Base-by-base conservation (phyloP, 2,113 vertebrate genomes). In the Gambusia affinis region DNA sequence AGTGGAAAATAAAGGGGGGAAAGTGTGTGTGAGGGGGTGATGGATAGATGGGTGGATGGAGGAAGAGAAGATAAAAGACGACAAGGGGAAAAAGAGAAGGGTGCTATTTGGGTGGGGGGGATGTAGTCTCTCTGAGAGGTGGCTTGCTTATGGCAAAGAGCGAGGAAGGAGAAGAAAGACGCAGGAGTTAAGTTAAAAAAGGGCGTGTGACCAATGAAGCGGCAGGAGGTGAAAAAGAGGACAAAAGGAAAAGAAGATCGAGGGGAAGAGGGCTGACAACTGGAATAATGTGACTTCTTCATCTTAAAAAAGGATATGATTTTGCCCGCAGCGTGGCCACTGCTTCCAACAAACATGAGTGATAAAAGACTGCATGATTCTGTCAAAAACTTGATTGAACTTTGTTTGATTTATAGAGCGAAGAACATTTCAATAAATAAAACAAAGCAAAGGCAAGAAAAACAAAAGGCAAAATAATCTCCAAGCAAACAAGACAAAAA, bases 1-100 rank as follows among this genome's bases (percentile, higher is more conserved):
- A 94, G 89, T 78, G 83, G 73, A 83, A 77, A 85, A 82, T 75
- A 75, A 54, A 72, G 76, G 78, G 73, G 73, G 29, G 37, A 31
- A 65, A 60, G 57, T 35, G 67, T 68, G 62, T 19, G 37, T 35
- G 62, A 28, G 37, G 47, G 70, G 60, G 27, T 65, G 87, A 79
- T 85, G 76, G 80, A 84, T 81, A n/a, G 80, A 87, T 80, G 64
- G 81, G 84, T 81, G 72, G 67, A 87, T 79, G 57, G 67, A 87
- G 44, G 64, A 72, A 79, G 30, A 76, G 67, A 75, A 84, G 57
- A 82, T 79, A 70, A 89, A 85, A 82, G 64, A 79, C 76, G 68
- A 73, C 42, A 62, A 54, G 60, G 37, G 65, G 44, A 60, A 44
- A 75, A 64, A 76, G 70, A 37, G 35, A 67, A 35, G n/a, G 60